Percentiles rank a stretch among this genome's conserved stretches.
These are phyloP conservation scores for Molorchus minor DNA, from an alignment of 2,888 invertebrate genomes.

Conservation along the genomic window DNA sequence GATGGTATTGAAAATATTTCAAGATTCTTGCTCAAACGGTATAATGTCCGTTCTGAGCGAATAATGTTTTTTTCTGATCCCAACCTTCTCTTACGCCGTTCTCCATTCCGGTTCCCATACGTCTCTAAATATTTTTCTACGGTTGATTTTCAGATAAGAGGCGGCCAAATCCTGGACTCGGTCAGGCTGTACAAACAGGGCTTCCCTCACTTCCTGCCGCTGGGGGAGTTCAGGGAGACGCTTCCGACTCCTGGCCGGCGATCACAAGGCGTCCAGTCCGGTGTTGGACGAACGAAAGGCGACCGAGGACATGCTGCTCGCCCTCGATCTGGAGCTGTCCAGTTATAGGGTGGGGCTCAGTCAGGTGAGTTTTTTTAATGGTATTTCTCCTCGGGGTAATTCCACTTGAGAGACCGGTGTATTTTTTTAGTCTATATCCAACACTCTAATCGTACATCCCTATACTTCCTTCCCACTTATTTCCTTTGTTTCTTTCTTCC, in stretches of 20 bases:
- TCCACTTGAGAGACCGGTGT: no score
- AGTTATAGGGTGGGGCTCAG: constrained; percentile 91
- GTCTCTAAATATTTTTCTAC: no score
- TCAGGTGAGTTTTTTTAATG: constrained; percentile 75
- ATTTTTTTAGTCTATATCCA: no score
- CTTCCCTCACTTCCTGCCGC: constrained; percentile 90
- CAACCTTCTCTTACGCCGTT: no score
- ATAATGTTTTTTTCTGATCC: no score
- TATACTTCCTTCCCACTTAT: no score
- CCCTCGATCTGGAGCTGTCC: constrained; percentile 84
- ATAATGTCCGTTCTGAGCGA: no score
- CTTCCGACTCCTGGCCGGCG: constrained; percentile 71
- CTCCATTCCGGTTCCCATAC: no score
- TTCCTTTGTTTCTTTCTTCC: no score
- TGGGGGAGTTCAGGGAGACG: constrained; percentile 89
- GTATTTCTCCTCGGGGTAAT: background rate
- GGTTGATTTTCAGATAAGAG: constrained; percentile 82
- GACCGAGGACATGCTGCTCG: constrained; percentile 84
- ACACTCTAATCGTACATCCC: no score
- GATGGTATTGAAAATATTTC: no score
- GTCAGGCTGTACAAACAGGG: constrained; percentile 92
- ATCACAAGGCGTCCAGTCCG: constrained; percentile 60
- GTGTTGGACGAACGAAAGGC: constrained; percentile 69
- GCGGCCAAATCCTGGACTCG: constrained; percentile 88
- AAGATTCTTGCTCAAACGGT: no score